These are phyloP conservation scores for Pachymerium ferrugineum DNA, from an alignment of 2,888 invertebrate genomes.

Conservation along the genomic window DNA sequence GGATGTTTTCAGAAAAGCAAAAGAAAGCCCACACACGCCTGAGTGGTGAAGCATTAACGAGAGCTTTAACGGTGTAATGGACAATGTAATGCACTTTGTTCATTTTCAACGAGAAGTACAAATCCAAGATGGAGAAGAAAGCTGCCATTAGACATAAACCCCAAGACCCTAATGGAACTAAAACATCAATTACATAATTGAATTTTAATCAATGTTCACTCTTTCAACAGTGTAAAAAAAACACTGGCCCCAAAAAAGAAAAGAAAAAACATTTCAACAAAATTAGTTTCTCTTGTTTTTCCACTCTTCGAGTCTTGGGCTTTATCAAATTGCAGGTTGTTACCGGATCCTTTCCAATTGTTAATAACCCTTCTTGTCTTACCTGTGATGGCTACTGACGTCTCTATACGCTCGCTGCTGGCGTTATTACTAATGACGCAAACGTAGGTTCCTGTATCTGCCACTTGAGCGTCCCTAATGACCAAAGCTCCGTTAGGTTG, in stretches of 20 bases:
- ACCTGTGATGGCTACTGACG: constrained; percentile 80
- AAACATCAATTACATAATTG: constrained; percentile 15
- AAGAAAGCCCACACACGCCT: not conserved
- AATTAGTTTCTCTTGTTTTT: not conserved
- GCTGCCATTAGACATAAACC: too few relatives aligned
- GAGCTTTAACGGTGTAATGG: constrained; percentile 21
- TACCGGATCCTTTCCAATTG: not conserved
- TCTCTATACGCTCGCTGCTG: constrained; percentile 83
- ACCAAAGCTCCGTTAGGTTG: constrained; percentile 91
- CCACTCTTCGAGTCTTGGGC: too few relatives aligned
- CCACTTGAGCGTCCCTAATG: constrained; percentile 84
- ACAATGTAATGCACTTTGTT: constrained; percentile 18
- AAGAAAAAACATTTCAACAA: not conserved
- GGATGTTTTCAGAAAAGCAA: not conserved
- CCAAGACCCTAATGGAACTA: not conserved
- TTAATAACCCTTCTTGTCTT: constrained; percentile 38
- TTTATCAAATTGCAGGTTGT: not conserved
- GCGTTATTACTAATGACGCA: constrained; percentile 93
- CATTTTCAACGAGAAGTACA: constrained; percentile 1
- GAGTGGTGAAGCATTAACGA: not conserved
- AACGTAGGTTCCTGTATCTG: constrained; percentile 87
- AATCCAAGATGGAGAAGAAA: not conserved
- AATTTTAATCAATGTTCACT: constrained; percentile 1
- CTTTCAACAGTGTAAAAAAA: too few relatives aligned
- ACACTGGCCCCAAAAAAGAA: too few relatives aligned